Base-by-base conservation (phyloP, 2,888 invertebrate species). In the Helleia helle region DNA sequence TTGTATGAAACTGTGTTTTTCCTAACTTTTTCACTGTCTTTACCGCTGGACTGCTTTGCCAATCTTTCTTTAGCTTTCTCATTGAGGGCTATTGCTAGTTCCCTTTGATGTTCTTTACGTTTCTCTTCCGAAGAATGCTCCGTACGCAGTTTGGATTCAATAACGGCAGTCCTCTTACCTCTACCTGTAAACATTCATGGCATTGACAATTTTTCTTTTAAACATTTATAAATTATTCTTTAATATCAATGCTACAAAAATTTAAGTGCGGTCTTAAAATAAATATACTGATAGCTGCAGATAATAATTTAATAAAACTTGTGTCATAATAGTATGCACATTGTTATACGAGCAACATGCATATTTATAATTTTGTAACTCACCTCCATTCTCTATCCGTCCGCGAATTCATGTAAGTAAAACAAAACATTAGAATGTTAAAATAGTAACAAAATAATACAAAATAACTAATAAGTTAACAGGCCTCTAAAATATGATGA, bases 41-140 rank as follows among this genome's bases (percentile, higher is more conserved):
- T 94, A 1, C 92, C 93, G 18, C 93, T 89, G 0, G 91, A 90
- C 67, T 95, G 93, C 58, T 95, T 94, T 0, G 97, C 95, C 48
- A 99, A 77, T 28, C 99, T 89, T 58, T 95, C 95, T 55, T 93
- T 92, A 0, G 99, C 99, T 47, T 94, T 93, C 62, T 96, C 95
- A 61, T 99, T 99, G 27, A 99, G 80, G 46, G 91, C 90, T 43
- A 91, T 89, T 0, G 96, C 96, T 45, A 99, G 77, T 74, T 99
- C 98, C 57, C 94, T 93, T 71, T 99, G 99, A 85, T 99, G 97
- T 61, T 95, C 92, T 55, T 96, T 96, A 8, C 99, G 90, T 71
- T 99, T 99, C 61, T 99, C 99, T 69, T 99, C 99, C 0, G 97
- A 93, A 7, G 97, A 96, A 54, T 94, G 94, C 66, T 99, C 98